Evolutionary conservation across 2,888 invertebrate genomes (phyloP), one percentile per base, ranked within the genome.

Genomic region (Mallateleia sp.): DNA sequence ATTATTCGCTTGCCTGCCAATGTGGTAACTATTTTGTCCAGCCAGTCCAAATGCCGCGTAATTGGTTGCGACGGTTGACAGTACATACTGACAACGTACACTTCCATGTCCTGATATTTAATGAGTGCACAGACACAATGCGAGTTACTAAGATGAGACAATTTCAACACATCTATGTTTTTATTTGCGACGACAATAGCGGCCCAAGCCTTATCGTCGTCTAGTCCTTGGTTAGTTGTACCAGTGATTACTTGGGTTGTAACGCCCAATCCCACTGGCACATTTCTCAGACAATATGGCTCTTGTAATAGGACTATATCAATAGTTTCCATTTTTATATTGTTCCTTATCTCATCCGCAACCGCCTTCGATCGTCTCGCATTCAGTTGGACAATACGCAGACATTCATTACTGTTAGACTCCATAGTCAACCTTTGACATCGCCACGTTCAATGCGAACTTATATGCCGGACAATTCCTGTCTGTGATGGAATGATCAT

Each of bases 391-490:
- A 58, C 14, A 7, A 84, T 34, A n/a, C n/a, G 20, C 45, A 54
- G 25, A 47, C 32, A n/a, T n/a, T n/a, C n/a, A n/a, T n/a, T 11
- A 60, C 18, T 34, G 2, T 14, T 32, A 14, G n/a, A 34, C 1
- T 2, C 81, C 81, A 72, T 87, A 84, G 32, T 84, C 77, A 18
- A 42, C 34, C n/a, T 38, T 75, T 18, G 45, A 11, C 0, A 18
- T 24, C 1, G 58, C n/a, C 6, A 54, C 2, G 0, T 34, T 52
- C 4, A 52, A 7, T 0, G 79, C 79, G 0, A 38, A 18, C 3
- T 32, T 56, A 1, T 62, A 32, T 1, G 77, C 66, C 1, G 85
- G 72, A 24, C 79, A 85, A 0, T 45, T 58, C 22, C 20, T 71
- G 14, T 74, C 69, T 0, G 34, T 34, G 3, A 20, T 6, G 1